These are phyloP conservation scores for Bombylius discolor DNA, from an alignment of 2,888 invertebrate genomes.

Conservation along the genomic window DNA sequence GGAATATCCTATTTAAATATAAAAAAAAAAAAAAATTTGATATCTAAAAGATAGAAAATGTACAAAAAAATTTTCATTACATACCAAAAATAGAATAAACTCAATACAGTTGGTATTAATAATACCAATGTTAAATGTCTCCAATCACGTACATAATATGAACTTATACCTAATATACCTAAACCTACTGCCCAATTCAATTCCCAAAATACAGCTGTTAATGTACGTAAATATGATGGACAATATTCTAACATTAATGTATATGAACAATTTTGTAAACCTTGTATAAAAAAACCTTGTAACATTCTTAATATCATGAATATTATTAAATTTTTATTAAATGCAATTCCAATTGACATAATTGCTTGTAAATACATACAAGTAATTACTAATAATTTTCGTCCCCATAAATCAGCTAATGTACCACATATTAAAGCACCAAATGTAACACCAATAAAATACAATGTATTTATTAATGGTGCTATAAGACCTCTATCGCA, in stretches of 20 bases:
- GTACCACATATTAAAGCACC: slow-evolving; percentile 36
- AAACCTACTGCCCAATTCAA: slow-evolving; percentile 39
- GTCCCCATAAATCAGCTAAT: slow-evolving; percentile 34
- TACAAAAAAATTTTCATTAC: background rate
- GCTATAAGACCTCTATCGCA: slow-evolving; percentile 30
- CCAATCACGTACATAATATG: slow-evolving; percentile 40
- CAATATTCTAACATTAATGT: slow-evolving; percentile 40
- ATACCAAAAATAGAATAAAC: slow-evolving; percentile 35
- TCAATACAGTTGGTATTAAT: slow-evolving; percentile 37
- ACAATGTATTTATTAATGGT: slow-evolving; percentile 28
- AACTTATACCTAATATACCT: slow-evolving; percentile 33
- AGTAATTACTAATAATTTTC: slow-evolving; percentile 33
- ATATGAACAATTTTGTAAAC: slow-evolving; percentile 40
- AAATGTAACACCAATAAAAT: slow-evolving; percentile 33
- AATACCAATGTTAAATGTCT: slow-evolving; percentile 39
- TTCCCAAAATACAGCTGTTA: slow-evolving; percentile 37
- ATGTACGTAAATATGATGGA: slow-evolving; percentile 35
- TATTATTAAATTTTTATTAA: slow-evolving; percentile 25
- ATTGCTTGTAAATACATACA: slow-evolving; percentile 35
- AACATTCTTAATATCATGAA: slow-evolving; percentile 33
- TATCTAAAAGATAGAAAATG: too few relatives aligned
- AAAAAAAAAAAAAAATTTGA: background rate
- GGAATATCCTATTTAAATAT: slow-evolving; percentile 27
- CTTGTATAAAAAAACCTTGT: slow-evolving; percentile 38
- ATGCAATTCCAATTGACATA: slow-evolving; percentile 20